Conservation (phyloP, 1,140 invertebrate genomes). For the Acromyrmex heyeri region DNA sequence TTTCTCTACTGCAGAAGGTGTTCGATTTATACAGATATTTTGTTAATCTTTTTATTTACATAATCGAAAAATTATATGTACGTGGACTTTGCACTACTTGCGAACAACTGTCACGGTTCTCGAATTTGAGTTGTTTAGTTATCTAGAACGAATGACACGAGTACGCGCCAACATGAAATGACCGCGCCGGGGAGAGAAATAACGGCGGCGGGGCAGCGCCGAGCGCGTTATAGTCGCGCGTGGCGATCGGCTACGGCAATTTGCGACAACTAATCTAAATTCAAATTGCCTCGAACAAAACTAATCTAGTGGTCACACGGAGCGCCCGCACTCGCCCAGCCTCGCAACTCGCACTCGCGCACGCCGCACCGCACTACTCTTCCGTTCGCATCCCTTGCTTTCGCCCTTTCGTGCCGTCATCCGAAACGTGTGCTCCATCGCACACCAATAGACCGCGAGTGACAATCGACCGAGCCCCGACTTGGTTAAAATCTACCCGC, state of each 20-base stretch:
- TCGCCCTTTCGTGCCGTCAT: constrained; percentile 65
- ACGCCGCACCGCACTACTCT: constrained; percentile 10
- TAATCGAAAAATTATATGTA: not conserved
- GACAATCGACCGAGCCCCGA: constrained; percentile 68
- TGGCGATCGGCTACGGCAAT: constrained; percentile 82
- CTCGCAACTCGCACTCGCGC: constrained; percentile 48
- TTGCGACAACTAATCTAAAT: constrained; percentile 86
- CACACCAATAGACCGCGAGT: constrained; percentile 68
- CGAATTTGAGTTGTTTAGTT: constrained; percentile 21
- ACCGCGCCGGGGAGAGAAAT: constrained; percentile 48
- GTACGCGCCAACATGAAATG: constrained; percentile 30
- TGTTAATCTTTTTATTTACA: not conserved
- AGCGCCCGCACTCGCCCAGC: constrained; percentile 53
- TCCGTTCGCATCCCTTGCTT: constrained; percentile 31
- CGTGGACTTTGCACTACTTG: not conserved
- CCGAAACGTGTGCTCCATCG: constrained; percentile 58
- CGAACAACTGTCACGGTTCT: constrained; percentile 6
- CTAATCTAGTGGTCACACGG: constrained; percentile 82
- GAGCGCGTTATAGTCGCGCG: constrained; percentile 62
- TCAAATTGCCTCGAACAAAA: constrained; percentile 86
- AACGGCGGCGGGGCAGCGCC: constrained; percentile 23
- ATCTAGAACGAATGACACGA: constrained; percentile 45
- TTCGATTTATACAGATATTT: not conserved
- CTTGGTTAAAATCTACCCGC: constrained; percentile 56
- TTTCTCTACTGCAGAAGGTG: not conserved